These are phyloP conservation scores for Apamea sordens DNA, from an alignment of 2,888 invertebrate genomes.

Conservation along the genomic window DNA sequence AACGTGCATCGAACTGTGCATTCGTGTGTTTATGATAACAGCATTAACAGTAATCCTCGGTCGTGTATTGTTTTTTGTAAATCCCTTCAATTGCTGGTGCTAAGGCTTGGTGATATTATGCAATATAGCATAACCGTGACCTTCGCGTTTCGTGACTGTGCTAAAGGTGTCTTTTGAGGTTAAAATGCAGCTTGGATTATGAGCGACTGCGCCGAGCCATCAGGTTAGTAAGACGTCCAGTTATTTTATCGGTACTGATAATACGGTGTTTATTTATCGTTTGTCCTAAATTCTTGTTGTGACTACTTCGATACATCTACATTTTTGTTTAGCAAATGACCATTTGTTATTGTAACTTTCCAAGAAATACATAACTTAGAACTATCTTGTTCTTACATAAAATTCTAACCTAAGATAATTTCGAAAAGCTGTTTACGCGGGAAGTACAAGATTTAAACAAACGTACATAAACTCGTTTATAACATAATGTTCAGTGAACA, in stretches of 20 bases:
- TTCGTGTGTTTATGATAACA: conserved; percentile 90
- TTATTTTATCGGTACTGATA: conserved; percentile 84
- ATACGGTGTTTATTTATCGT: conserved; percentile 81
- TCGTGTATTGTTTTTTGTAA: conserved; percentile 85
- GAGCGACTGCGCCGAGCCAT: conserved; percentile 88
- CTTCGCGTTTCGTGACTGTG: conserved; percentile 87
- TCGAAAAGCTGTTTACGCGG: conserved; percentile 44
- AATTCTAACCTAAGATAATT: conserved; percentile 53
- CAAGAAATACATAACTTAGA: conserved; percentile 26
- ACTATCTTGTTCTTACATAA: conserved; percentile 27
- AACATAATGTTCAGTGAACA: conserved; percentile 26
- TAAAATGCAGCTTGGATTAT: conserved; percentile 90
- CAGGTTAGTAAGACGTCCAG: conserved; percentile 86
- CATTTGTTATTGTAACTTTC: conserved; percentile 45
- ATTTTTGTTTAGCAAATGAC: conserved; percentile 33
- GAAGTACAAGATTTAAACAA: conserved; percentile 32
- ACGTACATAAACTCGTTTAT: conserved; percentile 11
- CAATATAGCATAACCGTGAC: conserved; percentile 89
- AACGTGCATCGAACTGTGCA: conserved; percentile 89
- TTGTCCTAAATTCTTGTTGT: conserved; percentile 80
- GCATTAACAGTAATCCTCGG: conserved; percentile 86
- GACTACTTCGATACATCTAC: conserved; percentile 59
- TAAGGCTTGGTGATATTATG: conserved; percentile 87
- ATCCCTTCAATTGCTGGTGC: conserved; percentile 81
- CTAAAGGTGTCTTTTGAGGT: conserved; percentile 88